Percentiles rank a stretch among this genome's conserved stretches.
These are phyloP conservation scores for Saguinus imperator DNA, from an alignment of 2,113 vertebrate species.

Conservation along the genomic window DNA sequence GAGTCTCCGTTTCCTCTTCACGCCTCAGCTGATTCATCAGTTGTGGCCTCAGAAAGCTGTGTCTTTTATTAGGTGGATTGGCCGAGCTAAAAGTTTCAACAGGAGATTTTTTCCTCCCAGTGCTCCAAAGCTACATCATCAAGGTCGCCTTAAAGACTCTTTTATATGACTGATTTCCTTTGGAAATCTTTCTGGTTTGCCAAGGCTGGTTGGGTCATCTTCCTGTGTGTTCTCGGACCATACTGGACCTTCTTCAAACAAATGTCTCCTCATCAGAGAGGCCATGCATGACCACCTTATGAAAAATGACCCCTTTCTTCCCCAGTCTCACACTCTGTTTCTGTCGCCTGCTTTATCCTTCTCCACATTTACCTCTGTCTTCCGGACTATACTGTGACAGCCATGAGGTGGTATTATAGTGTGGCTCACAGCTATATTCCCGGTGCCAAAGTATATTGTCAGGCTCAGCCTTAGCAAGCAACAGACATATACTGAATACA, in stretches of 20 bases:
- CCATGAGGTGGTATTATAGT: fast-evolving
- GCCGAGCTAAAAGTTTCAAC: background rate
- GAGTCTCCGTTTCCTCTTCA: background rate
- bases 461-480: background rate
- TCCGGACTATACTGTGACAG: background rate
- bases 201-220: background rate
- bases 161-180: background rate
- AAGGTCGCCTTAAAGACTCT: background rate
- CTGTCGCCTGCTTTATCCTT: background rate
- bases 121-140: background rate
- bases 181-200: background rate
- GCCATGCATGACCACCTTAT: background rate
- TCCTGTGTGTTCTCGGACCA: background rate
- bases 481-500: fast-evolving
- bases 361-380: background rate
- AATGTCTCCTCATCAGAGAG: background rate
- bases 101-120: fast-evolving
- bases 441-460: background rate
- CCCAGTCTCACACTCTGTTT: background rate
- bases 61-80: background rate
- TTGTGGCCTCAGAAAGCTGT: background rate
- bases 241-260: background rate
- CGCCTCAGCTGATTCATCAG: background rate
- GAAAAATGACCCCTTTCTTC: background rate
- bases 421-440: background rate